phyloP scores from a whole-genome alignment of 2,797 vertebrate species.

The Hippocampus kuda region DNA sequence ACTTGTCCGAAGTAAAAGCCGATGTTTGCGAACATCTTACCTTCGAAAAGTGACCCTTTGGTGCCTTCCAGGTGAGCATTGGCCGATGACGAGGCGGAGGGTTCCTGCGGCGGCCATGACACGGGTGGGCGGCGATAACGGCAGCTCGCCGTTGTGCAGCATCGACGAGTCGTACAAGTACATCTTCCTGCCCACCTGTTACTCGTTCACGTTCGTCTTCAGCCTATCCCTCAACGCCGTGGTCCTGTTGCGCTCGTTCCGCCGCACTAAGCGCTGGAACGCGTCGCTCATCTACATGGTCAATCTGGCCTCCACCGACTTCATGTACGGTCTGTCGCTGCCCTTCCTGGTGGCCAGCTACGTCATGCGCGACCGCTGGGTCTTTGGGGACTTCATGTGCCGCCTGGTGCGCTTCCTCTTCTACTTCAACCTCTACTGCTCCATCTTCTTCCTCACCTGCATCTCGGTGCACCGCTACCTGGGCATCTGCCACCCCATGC shows the following conservation, averaged over 20 bases:
- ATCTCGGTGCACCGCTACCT: slow-evolving; percentile 79
- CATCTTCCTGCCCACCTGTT: slow-evolving; percentile 76
- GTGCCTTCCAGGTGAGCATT: background rate
- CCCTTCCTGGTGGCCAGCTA: slow-evolving; percentile 77
- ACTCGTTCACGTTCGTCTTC: slow-evolving; percentile 76
- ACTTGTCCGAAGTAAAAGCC: too few species aligned
- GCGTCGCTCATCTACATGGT: slow-evolving; percentile 79
- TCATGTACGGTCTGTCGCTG: slow-evolving; percentile 77
- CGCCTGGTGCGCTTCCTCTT: slow-evolving; percentile 77
- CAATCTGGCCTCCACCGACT: slow-evolving; percentile 75
- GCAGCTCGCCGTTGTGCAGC: slow-evolving; percentile 57
- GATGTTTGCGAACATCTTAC: too few species aligned
- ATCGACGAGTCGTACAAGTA: slow-evolving; percentile 81
- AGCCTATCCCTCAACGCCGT: slow-evolving; percentile 73
- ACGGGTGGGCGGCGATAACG: slow-evolving; percentile 19
- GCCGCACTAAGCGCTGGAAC: slow-evolving; percentile 71
- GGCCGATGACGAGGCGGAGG: background rate
- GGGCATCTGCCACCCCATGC: slow-evolving; percentile 79
- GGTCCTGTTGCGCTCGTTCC: slow-evolving; percentile 70
- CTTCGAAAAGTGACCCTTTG: background rate
- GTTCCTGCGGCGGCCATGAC: slow-evolving; percentile 25
- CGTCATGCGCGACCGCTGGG: slow-evolving; percentile 72
- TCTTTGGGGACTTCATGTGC: slow-evolving; percentile 79
- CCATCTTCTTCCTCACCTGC: slow-evolving; percentile 78
- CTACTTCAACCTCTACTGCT: slow-evolving; percentile 79